These are phyloP conservation scores for Ephydatia muelleri DNA, from an alignment of 37 sponge, comb jelly and placozoan genomes.

Conservation along the genomic window DNA sequence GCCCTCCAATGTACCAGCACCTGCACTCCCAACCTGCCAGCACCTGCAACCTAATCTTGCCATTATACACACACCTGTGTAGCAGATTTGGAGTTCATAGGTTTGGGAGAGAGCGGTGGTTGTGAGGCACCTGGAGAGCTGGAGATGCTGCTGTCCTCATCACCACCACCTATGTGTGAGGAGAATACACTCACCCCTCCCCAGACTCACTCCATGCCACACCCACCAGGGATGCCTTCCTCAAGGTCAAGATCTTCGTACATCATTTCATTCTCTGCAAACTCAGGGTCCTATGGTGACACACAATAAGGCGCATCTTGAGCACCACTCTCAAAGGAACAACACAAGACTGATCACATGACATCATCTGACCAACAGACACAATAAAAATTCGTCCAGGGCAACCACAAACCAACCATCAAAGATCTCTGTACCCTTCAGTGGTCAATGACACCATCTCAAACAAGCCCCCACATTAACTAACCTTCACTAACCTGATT, in stretches of 20 bases:
- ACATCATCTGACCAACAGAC: background rate
- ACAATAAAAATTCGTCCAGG: background rate
- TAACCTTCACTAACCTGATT: constrained; percentile 50
- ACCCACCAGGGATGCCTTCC: constrained; percentile 27
- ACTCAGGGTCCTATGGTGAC: constrained; percentile 73
- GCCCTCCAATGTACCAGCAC: too few species aligned
- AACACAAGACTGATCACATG: background rate
- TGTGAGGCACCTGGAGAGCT: constrained; percentile 31
- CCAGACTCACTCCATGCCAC: too few species aligned
- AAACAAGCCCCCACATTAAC: background rate
- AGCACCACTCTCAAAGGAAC: background rate
- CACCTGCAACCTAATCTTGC: background rate
- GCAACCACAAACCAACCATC: too few species aligned
- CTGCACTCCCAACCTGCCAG: too few species aligned
- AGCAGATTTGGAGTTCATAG: constrained; percentile 66
- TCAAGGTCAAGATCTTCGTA: constrained; percentile 90
- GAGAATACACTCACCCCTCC: too few species aligned
- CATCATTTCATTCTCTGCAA: constrained; percentile 87
- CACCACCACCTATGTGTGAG: background rate
- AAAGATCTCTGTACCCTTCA: too few species aligned
- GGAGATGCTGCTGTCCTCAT: too few species aligned
- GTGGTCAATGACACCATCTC: background rate
- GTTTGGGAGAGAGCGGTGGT: constrained; percentile 60
- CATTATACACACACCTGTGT: background rate
- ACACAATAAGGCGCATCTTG: background rate